Base-by-base conservation (phyloP, 2,888 invertebrate genomes). In the Therioaphis trifolii region DNA sequence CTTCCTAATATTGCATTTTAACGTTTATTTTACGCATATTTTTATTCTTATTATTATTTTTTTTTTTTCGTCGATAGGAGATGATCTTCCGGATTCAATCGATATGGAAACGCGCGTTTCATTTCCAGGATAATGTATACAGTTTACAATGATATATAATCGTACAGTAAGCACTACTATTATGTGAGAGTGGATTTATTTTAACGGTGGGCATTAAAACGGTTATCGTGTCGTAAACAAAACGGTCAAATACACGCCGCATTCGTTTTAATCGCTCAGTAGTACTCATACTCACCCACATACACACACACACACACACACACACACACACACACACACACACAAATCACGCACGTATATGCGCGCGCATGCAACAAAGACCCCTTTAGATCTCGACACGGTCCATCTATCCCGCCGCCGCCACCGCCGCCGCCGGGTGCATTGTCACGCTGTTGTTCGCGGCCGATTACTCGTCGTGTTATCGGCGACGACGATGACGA, bases 161-260 rank as follows among this genome's bases (percentile, higher is more conserved):
- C 58, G 24, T 11, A 24, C 24, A 12, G 24, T 24, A 24, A 58
- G 29, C 18, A 63, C 63, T 63, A 4, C 24, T n/a, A 29, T n/a
- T 35, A 49, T n/a, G 24, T 21, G 27, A 29, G 9, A n/a, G 29
- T 12, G 49, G 63, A 78, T 78, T 78, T 52, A 24, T 78, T 52
- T 78, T 52, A 66, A 77, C 66, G 43, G 29, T 9, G 66, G 9
- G 9, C 77, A 18, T 66, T 77, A 66, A 77, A 77, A 77, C 66
- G 66, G 66, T 52, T 35, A 66, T 49, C 77, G 63, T 21, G 49
- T 46, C 71, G 69, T 61, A 72, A 46, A 80, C 61, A 61, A 61
- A 61, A 72, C 79, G 80, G 72, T 80, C 80, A 46, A 72, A 80
- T 61, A 71, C 58, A 66, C 52, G 49, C 29, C 40, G 29, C n/a